A percentile compares a stretch with the other conserved stretches of the same genome.
Conservation (phyloP, 2,113 vertebrate genomes). For the Mionectes macconnelli region DNA sequence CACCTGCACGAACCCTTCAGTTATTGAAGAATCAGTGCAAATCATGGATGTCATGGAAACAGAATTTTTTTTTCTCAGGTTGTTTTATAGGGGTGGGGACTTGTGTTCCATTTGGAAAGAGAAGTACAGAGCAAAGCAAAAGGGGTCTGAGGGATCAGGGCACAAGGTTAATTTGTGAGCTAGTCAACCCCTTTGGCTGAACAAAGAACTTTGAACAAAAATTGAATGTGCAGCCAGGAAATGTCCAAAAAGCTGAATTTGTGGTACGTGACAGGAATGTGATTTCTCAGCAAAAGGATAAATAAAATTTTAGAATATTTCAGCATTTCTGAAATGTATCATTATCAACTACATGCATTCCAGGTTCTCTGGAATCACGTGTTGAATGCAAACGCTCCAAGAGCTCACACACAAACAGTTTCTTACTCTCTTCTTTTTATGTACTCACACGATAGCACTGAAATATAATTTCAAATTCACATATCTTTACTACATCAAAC, state of each 20-base stretch:
- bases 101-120: neutral
- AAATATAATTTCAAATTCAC: neutral
- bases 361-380: neutral
- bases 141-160: neutral
- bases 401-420: neutral
- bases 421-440: neutral
- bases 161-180: neutral
- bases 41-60: neutral
- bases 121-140: neutral
- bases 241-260: neutral
- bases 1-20: neutral
- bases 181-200: neutral
- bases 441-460: neutral
- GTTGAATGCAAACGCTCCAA: accelerated
- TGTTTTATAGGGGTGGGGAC: neutral
- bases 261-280: neutral
- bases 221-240: neutral
- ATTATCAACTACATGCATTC: neutral
- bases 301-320: neutral
- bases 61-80: neutral
- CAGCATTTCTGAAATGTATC: neutral
- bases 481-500: neutral
- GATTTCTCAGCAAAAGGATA: neutral
- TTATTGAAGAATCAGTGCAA: neutral
- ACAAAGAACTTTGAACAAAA: neutral